Evolutionary conservation across 2,888 invertebrate species (phyloP), one percentile per base, ranked within the genome.

Genomic region (Monopis laevigella): DNA sequence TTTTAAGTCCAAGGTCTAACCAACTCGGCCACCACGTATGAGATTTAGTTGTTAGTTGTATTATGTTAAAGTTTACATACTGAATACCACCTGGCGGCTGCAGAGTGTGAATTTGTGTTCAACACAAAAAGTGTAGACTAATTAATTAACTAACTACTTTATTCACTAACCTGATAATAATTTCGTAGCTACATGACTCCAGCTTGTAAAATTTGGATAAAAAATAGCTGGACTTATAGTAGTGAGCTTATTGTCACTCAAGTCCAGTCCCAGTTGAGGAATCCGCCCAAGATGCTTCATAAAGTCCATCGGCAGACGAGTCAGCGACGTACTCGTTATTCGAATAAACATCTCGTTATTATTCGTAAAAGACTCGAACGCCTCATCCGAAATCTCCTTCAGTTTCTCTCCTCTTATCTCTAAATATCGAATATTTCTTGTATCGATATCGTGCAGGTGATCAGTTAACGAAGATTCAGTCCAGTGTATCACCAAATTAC

Each of bases 181-280:
- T 59, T 92, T 90, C 3, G 94, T 93, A 10, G 93, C 93, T 49
- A 92, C 89, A 50, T 89, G 88, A 67, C 93, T 93, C 93, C 93
- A 93, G 53, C 88, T 87, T 16, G 91, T 90, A 51, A 89, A 87
- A 66, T 94, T 93, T 18, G 91, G 90, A 66, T 94, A 94, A 63
- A 95, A 89, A 46, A 91, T 89, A 47, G 92, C 90, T 40, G 93
- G 90, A 61, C 90, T 89, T 48, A 95, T 82, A 44, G 88, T 86
- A 24, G 87, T 85, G 58, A 95, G 84, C 70, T 87, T 86, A 74
- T 96, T 96, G 60, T 88, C 85, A 46, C 91, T 87, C 49, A 95
- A 82, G 70, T 95, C 93, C 45, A 96, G 84, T 28, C 88, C 88
- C 43, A 94, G 82, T 64, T 92, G 90, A 6, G 92, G 89, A 55